Evolutionary conservation across 2,113 vertebrate species (phyloP).

Genomic region (Edolisoma coerulescens): DNA sequence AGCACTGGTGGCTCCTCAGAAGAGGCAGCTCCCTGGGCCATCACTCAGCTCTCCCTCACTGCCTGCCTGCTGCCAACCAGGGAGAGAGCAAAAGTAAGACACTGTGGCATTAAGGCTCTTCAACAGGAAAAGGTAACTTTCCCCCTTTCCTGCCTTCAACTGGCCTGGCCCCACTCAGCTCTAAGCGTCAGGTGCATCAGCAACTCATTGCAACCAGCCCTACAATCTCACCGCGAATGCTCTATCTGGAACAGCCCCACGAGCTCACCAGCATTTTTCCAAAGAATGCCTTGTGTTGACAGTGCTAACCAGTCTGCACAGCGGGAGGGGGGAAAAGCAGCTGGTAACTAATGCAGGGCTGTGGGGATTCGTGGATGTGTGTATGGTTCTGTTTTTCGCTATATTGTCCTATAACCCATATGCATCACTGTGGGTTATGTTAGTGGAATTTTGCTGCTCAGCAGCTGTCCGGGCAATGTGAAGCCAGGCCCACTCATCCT

Average conservation of each 20-base stretch:
- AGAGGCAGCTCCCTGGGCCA: not conserved
- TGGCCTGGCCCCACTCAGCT: not conserved
- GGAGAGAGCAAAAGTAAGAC: not conserved
- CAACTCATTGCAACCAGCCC: not conserved
- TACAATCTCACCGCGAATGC: fast-evolving
- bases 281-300: not conserved
- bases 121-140: not conserved
- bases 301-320: constrained; percentile 9
- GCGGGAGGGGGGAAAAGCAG: not conserved
- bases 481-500: not conserved
- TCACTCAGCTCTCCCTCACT: fast-evolving
- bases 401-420: constrained; percentile 22
- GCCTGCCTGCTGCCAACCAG: not conserved
- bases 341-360: constrained; percentile 6
- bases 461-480: not conserved
- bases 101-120: fast-evolving
- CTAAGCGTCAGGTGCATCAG: not conserved
- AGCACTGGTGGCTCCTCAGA: not conserved
- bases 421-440: not conserved
- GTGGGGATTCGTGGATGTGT: not conserved
- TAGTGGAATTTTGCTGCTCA: constrained; percentile 31
- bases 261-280: not conserved
- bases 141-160: not conserved
- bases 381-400: not conserved
- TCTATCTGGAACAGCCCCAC: not conserved